A percentile compares a stretch with the other conserved stretches of the same genome.
Conservation (phyloP, 2,797 vertebrate species). For the Todus mexicanus region DNA sequence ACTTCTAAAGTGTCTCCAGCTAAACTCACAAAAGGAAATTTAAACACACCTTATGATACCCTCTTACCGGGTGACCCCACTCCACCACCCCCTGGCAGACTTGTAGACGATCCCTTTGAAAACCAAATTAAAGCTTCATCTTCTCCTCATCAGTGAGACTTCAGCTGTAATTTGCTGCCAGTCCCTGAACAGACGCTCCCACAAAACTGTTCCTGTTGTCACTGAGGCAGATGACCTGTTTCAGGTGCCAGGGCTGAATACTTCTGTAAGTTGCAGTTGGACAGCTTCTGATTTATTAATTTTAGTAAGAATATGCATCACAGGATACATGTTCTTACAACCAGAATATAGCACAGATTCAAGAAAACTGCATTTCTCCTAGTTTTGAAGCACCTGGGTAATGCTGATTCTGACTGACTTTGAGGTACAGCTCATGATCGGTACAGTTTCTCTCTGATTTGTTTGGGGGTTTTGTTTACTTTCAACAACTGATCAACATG, state of each 20-base stretch:
- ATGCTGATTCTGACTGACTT: background rate
- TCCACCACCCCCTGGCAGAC: background rate
- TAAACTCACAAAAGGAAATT: background rate
- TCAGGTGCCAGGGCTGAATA: background rate
- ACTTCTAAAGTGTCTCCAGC: background rate
- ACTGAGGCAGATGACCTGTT: background rate
- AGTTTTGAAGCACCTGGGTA: background rate
- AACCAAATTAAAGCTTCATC: background rate
- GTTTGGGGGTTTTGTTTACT: background rate
- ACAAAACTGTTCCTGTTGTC: background rate
- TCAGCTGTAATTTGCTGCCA: background rate
- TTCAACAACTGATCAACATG: background rate
- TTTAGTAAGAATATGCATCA: background rate
- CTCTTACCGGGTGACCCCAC: background rate
- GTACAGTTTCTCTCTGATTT: background rate
- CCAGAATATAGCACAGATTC: background rate
- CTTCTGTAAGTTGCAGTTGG: background rate
- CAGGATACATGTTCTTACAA: background rate
- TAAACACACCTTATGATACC: background rate
- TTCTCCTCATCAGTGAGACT: background rate
- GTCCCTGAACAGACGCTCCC: background rate
- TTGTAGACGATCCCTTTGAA: background rate
- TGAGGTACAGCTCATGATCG: background rate
- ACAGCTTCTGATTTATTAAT: background rate
- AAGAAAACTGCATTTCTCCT: background rate